A percentile compares a stretch with the other conserved stretches of the same genome.
phyloP scores from a whole-genome alignment of 2,888 invertebrate species.

The Hemaris fuciformis region DNA sequence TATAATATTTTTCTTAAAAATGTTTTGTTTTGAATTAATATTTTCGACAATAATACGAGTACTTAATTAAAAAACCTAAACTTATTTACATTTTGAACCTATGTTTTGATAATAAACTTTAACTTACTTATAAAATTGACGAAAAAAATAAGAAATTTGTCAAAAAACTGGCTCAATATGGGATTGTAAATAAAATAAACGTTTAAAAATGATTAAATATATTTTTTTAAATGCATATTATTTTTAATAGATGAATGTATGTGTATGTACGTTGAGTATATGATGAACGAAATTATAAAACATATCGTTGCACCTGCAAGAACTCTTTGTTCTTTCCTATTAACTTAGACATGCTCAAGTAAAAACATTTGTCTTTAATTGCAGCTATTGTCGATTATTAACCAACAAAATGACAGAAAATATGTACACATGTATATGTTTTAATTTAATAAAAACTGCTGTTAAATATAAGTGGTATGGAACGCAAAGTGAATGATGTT shows the following conservation, averaged over 20 bases:
- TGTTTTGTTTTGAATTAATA: not conserved
- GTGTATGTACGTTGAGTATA: too few species aligned
- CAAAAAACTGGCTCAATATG: too few species aligned
- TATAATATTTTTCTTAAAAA: not conserved
- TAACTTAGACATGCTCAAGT: not conserved
- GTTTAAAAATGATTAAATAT: too few species aligned
- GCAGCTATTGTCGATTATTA: not conserved
- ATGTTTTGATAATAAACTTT: too few species aligned
- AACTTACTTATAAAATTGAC: too few species aligned
- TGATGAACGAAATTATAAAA: not conserved
- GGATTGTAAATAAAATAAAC: too few species aligned
- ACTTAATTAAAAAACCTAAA: not conserved
- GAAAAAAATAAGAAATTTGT: too few species aligned
- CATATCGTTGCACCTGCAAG: not conserved
- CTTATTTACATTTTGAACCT: too few species aligned
- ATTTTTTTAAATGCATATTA: too few species aligned
- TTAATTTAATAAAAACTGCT: not conserved
- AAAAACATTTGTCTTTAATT: not conserved
- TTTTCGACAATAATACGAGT: not conserved
- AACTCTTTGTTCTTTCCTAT: not conserved
- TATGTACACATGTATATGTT: not conserved
- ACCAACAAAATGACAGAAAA: too few species aligned
- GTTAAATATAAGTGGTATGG: not conserved
- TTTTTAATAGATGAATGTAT: too few species aligned
- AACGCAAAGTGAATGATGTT: constrained; percentile 25